phyloP scores from a whole-genome alignment of 2,113 vertebrate species.

The Prinia subflava region DNA sequence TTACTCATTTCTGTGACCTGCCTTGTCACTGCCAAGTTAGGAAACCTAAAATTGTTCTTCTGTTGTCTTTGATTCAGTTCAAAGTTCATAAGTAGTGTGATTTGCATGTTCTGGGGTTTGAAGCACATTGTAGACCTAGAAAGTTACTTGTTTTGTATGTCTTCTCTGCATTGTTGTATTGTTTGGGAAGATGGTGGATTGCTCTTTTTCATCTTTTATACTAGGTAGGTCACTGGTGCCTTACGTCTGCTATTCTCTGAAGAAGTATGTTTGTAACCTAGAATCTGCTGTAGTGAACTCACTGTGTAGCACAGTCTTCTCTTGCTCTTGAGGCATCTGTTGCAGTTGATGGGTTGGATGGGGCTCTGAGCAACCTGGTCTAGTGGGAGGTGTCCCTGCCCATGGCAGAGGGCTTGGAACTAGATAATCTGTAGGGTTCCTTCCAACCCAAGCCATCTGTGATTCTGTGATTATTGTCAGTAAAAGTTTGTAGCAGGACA shows the following conservation, averaged over 20 bases:
- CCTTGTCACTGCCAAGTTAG: background rate
- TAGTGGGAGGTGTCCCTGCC: background rate
- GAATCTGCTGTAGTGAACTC: background rate
- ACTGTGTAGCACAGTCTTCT: too few relatives aligned
- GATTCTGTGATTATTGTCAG: background rate
- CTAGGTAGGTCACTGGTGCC: background rate
- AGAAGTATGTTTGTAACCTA: background rate
- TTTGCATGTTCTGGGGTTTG: background rate
- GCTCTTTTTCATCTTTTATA: background rate
- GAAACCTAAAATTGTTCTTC: background rate
- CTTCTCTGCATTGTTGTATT: background rate
- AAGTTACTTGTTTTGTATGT: background rate
- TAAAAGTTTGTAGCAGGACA: background rate
- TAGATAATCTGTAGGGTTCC: background rate
- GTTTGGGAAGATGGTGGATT: background rate
- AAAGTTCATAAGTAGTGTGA: background rate
- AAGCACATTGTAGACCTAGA: background rate
- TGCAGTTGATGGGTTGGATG: background rate
- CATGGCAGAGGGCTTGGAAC: background rate
- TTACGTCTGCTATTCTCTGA: background rate
- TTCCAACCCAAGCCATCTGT: background rate
- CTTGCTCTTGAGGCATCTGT: background rate
- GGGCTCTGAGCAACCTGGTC: background rate
- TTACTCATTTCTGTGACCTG: background rate
- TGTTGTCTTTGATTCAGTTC: background rate